Conservation (phyloP, 2,113 vertebrate species). For the Chloroceryle aenea region DNA sequence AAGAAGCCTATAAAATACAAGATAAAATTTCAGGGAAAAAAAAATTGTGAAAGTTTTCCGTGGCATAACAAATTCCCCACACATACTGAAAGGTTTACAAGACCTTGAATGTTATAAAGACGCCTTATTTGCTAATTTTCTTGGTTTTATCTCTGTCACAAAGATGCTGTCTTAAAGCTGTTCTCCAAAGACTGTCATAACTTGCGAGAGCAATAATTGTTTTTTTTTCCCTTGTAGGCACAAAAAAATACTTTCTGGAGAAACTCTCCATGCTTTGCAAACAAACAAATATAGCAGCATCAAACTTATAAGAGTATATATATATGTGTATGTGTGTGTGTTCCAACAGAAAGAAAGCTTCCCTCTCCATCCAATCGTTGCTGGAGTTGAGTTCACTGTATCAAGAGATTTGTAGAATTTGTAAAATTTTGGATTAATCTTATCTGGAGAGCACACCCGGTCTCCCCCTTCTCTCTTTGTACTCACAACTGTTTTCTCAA, state of each 20-base stretch:
- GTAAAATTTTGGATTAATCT: conserved; percentile 52
- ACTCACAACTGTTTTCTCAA: conserved; percentile 38
- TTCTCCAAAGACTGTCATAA: neutral
- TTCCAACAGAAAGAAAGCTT: neutral
- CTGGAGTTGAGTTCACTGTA: conserved; percentile 10
- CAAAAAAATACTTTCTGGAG: neutral
- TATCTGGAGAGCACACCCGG: neutral
- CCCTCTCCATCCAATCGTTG: conserved; percentile 3
- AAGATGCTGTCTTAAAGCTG: neutral
- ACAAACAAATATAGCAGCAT: neutral
- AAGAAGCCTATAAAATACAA: neutral
- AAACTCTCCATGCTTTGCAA: neutral
- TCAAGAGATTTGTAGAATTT: conserved; percentile 47
- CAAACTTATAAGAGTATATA: neutral
- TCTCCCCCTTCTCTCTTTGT: conserved; percentile 54
- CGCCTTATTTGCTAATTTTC: neutral
- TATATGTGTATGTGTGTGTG: too few relatives aligned
- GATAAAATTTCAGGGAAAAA: neutral
- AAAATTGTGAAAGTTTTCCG: neutral
- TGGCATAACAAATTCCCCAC: neutral
- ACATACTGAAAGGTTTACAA: neutral
- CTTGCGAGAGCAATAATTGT: neutral
- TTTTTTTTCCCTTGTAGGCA: neutral
- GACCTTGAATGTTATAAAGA: neutral
- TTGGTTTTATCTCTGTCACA: neutral